A percentile compares a stretch with the other conserved stretches of the same genome.
Evolutionary conservation across 2,888 invertebrate genomes (phyloP).

Genomic region (Scaptomyza cyrtandrae): DNA sequence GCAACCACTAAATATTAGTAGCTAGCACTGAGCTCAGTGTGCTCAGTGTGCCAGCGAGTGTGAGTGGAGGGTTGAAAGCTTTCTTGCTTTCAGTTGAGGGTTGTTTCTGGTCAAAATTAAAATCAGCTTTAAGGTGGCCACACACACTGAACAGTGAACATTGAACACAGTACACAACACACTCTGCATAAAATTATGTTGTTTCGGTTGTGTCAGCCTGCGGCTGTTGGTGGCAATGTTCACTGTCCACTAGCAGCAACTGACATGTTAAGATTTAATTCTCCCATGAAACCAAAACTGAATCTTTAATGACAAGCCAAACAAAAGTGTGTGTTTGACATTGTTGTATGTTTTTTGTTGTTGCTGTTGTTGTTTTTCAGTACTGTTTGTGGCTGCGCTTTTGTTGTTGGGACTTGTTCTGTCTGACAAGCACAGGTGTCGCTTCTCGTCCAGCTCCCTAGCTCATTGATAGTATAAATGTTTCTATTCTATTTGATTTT

Average conservation of each 20-base stretch:
- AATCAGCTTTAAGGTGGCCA: constrained; percentile 44
- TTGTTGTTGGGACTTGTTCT: constrained; percentile 26
- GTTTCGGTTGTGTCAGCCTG: constrained; percentile 43
- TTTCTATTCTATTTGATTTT: constrained; percentile 68
- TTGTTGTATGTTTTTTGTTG: constrained; percentile 25
- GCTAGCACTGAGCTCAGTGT: not conserved
- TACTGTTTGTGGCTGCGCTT: constrained; percentile 58
- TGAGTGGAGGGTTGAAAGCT: not conserved
- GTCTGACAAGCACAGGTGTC: constrained; percentile 45
- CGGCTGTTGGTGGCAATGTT: constrained; percentile 29
- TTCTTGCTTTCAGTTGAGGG: not conserved
- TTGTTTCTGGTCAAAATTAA: constrained; percentile 43
- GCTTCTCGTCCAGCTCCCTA: not conserved
- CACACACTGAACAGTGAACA: constrained; percentile 4
- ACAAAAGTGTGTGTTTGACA: constrained; percentile 43
- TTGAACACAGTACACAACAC: not conserved
- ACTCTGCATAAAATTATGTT: constrained; percentile 74
- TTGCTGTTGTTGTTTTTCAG: constrained; percentile 27
- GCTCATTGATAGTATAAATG: constrained; percentile 27
- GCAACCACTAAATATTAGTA: constrained; percentile 54
- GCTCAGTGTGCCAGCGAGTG: not conserved
- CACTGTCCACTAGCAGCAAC: constrained; percentile 43
- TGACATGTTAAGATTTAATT: constrained; percentile 74
- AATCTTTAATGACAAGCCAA: constrained; percentile 78
- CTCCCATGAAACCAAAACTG: constrained; percentile 78